Percentiles rank a stretch among this genome's conserved stretches.
Conservation (phyloP, 2,888 invertebrate genomes). For the Lithophane leautieri region DNA sequence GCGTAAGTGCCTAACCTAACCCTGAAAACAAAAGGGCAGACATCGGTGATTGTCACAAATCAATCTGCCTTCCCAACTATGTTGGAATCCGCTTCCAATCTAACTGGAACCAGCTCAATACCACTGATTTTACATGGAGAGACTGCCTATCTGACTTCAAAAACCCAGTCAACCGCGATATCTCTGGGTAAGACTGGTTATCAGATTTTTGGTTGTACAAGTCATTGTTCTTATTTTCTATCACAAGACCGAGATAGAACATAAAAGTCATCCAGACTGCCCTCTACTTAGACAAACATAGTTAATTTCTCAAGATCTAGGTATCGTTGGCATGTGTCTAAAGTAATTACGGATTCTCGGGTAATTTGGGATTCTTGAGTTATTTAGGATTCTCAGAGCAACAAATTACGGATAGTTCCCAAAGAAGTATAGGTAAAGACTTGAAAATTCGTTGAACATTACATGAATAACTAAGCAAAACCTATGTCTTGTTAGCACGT, state of each 20-base stretch:
- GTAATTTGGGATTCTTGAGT: constrained; percentile 18
- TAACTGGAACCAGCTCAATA: too few relatives aligned
- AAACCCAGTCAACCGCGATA: too few relatives aligned
- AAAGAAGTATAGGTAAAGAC: constrained; percentile 1
- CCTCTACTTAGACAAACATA: background rate
- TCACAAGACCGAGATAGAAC: background rate
- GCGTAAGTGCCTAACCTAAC: background rate
- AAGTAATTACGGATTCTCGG: constrained; percentile 20
- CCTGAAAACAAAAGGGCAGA: background rate
- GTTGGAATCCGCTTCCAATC: too few relatives aligned
- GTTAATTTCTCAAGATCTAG: constrained; percentile 16
- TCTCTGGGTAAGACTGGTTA: too few relatives aligned
- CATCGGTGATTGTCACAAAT: background rate
- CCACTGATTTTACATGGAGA: too few relatives aligned
- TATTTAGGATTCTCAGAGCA: constrained; percentile 14
- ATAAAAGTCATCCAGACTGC: background rate
- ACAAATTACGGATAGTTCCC: constrained; percentile 14
- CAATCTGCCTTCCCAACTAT: too few relatives aligned
- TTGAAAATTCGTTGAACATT: constrained; percentile 9
- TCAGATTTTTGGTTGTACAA: too few relatives aligned
- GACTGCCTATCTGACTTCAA: too few relatives aligned
- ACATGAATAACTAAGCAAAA: background rate
- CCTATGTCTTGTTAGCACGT: background rate
- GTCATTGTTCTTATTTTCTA: background rate
- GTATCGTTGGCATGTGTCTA: constrained; percentile 31